Conservation (phyloP, 1,140 invertebrate species). For the Nasonia longicornis region DNA sequence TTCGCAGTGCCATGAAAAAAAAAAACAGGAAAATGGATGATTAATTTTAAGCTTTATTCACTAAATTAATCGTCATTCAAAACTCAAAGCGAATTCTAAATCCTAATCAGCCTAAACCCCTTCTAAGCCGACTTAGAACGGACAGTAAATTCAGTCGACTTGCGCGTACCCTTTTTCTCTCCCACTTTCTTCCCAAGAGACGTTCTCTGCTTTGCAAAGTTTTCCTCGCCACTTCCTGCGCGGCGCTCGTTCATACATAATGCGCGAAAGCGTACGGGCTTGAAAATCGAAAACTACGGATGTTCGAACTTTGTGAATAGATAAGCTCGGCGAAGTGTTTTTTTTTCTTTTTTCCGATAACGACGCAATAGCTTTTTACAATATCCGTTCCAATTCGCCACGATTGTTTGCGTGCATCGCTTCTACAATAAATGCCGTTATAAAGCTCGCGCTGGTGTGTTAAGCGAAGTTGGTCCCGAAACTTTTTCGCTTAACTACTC, state of each 20-base stretch:
- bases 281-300: slow-evolving; percentile 2
- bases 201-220: not conserved
- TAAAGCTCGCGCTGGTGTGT: too few species aligned
- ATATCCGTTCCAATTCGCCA: too few species aligned
- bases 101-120: not conserved
- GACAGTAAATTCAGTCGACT: not conserved
- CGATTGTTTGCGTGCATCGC: too few species aligned
- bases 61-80: too few species aligned
- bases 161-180: not conserved
- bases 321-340: not conserved
- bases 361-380: too few species aligned
- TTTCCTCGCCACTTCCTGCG: not conserved
- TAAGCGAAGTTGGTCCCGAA: not conserved
- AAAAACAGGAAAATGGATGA: too few species aligned
- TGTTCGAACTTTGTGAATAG: not conserved
- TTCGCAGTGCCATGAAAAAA: too few species aligned
- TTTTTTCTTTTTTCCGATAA: not conserved
- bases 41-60: too few species aligned
- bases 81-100: too few species aligned
- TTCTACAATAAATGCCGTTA: too few species aligned
- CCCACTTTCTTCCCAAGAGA: not conserved
- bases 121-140: not conserved
- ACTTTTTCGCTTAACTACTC: not conserved
- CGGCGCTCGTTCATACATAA: not conserved
- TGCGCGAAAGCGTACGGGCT: not conserved